Evolutionary conservation across 1,140 invertebrate species (phyloP), one percentile per base, ranked within the genome.

Genomic region (Homarus americanus): DNA sequence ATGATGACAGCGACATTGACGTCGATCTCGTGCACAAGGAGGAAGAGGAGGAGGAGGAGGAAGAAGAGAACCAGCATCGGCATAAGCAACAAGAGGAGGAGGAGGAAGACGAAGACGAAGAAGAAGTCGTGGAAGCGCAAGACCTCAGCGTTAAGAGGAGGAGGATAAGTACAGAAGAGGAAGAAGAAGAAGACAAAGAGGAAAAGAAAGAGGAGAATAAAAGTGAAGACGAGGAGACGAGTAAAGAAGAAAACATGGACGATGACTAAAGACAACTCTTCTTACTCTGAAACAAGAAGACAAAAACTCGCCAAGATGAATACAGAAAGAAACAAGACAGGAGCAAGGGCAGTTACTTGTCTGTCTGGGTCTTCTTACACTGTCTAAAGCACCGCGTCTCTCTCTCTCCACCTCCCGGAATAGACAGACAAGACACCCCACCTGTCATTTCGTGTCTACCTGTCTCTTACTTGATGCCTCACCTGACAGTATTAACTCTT

Each of bases 1-100:
- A 90, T 24, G 91, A 89, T 4, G 91, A 92, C 9, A 92, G 82
- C 41, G 87, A 92, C n/a, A 85, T 92, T 80, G 91, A 92, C n/a
- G 82, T 92, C 2, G 88, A 88, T 32, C 76, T 85, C 69, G 82
- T 58, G 49, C 17, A 63, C 5, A 89, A 86, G 63, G 53, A 85
- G 75, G 85, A 63, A 32, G 73, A 85, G 15, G 66, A 80, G 28
- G 69, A 38, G 20, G 75, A 63, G 41, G 58, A 85, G 84, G 69
- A 76, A 28, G 78, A 72, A 12, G 80, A 87, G 58, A 66, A 66
- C 7, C 44, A 80, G 32, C 58, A 82, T n/a, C n/a, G n/a, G n/a
- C n/a, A 63, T 82, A 0, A 63, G 49, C 10, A n/a, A 49, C n/a
- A 82, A 66, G 41, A 75, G 53, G 20, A 82, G 24, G 87, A 63